A percentile compares a stretch with the other conserved stretches of the same genome.
phyloP scores from a whole-genome alignment of 2,888 invertebrate species.

The Plemyria rubiginata region DNA sequence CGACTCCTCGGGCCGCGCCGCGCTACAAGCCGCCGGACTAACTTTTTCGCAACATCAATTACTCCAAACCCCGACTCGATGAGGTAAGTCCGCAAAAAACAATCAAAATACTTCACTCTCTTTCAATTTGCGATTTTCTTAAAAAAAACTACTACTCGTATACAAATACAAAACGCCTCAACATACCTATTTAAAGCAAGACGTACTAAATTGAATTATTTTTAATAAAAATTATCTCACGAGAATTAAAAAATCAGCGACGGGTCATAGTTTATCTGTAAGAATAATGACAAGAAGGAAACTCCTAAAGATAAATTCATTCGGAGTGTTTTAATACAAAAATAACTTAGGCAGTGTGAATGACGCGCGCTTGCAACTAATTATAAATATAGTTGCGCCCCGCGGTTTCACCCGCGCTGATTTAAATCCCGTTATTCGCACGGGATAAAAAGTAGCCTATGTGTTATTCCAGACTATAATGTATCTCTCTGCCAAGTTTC shows the following conservation, averaged over 20 bases:
- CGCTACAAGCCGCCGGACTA: slow-evolving; percentile 53
- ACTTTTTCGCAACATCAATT: slow-evolving; percentile 49
- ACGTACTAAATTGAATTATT: not conserved
- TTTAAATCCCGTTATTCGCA: no score
- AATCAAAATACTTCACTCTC: not conserved
- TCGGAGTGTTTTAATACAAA: slow-evolving; percentile 12
- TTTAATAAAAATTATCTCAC: not conserved
- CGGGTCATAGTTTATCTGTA: slow-evolving; percentile 31
- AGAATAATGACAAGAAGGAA: slow-evolving; percentile 16
- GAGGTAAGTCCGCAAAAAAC: slow-evolving; percentile 56
- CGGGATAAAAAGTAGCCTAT: no score
- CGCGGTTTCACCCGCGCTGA: no score
- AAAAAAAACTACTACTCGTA: not conserved
- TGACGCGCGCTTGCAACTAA: slow-evolving; percentile 12
- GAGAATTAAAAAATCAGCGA: slow-evolving; percentile 7
- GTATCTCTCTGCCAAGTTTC: no score
- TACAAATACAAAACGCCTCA: not conserved
- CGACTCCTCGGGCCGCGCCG: slow-evolving; percentile 37
- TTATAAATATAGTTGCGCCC: not conserved
- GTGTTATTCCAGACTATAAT: no score
- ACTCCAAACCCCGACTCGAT: slow-evolving; percentile 54
- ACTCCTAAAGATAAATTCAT: slow-evolving; percentile 11
- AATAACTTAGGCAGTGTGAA: slow-evolving; percentile 1
- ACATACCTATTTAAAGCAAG: not conserved
- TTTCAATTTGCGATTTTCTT: slow-evolving; percentile 16